Evolutionary conservation across 2,797 vertebrate genomes (phyloP).

Genomic region (Echeneis naucrates): DNA sequence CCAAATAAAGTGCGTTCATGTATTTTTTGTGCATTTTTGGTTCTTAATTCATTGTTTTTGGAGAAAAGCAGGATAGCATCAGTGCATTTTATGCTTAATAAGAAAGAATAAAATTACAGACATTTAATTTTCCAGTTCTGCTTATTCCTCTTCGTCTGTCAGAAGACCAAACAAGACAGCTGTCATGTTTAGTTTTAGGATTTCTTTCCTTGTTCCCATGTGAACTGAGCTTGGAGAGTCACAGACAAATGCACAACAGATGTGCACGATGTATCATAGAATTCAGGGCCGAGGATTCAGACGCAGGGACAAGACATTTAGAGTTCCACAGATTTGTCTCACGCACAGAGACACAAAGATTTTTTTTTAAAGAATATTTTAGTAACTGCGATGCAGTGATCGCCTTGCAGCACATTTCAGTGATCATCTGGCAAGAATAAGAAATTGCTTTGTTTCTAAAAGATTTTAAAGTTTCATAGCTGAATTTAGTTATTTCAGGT

Average conservation of each 20-base stretch:
- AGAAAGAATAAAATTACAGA: constrained; percentile 1
- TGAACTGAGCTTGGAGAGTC: constrained; percentile 13
- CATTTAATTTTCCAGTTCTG: constrained; percentile 11
- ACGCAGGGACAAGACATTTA: background rate
- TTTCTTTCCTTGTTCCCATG: constrained; percentile 34
- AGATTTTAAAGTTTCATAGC: constrained; percentile 61
- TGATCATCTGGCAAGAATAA: constrained; percentile 52
- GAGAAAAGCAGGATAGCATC: background rate
- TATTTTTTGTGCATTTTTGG: background rate
- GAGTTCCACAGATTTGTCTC: background rate
- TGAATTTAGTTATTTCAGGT: constrained; percentile 25
- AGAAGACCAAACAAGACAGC: constrained; percentile 9
- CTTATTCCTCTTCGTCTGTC: constrained; percentile 3
- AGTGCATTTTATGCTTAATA: constrained; percentile 4
- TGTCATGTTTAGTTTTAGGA: constrained; percentile 34
- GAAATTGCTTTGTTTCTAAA: constrained; percentile 37
- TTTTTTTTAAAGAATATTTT: too few species aligned
- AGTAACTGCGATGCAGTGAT: too few species aligned
- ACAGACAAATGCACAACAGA: constrained; percentile 16
- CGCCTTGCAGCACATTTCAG: too few species aligned
- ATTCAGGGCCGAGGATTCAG: too few species aligned
- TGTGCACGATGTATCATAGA: constrained; percentile 15
- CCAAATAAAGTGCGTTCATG: background rate
- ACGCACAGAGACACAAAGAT: constrained; percentile 4
- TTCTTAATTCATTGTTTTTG: constrained; percentile 14